phyloP scores from a whole-genome alignment of 2,888 invertebrate genomes.

The Strigamia transsilvanica region DNA sequence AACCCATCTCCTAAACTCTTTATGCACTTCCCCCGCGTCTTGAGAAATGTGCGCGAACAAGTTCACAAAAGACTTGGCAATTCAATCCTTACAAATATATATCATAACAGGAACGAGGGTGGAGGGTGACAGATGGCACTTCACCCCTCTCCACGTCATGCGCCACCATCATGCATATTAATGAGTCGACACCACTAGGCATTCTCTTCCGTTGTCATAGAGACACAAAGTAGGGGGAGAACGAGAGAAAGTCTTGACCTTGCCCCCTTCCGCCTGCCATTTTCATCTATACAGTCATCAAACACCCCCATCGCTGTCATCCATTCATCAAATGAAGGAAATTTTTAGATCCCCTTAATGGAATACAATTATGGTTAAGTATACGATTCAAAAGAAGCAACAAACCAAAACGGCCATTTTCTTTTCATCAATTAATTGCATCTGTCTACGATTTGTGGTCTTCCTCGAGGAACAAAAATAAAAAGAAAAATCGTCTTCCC shows the following conservation, averaged over 20 bases:
- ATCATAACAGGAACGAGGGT: slow-evolving; percentile 48
- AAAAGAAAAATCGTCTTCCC: background rate
- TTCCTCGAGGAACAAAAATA: background rate
- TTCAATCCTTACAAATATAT: slow-evolving; percentile 49
- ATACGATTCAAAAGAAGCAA: slow-evolving; percentile 41
- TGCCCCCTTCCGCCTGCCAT: slow-evolving; percentile 44
- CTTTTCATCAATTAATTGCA: slow-evolving; percentile 40
- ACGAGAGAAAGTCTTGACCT: slow-evolving; percentile 50
- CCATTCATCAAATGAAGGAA: slow-evolving; percentile 39
- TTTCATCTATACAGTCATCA: slow-evolving; percentile 46
- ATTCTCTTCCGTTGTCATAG: slow-evolving; percentile 33
- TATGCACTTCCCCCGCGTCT: background rate
- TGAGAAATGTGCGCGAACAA: slow-evolving; percentile 22
- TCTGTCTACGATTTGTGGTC: background rate
- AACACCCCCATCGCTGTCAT: slow-evolving; percentile 46
- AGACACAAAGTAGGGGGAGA: slow-evolving; percentile 48
- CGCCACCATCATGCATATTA: slow-evolving; percentile 46
- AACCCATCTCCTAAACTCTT: slow-evolving; percentile 24
- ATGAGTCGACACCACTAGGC: slow-evolving; percentile 39
- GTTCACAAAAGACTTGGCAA: slow-evolving; percentile 43
- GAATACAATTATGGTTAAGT: slow-evolving; percentile 47
- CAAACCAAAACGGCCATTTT: slow-evolving; percentile 49
- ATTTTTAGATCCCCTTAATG: slow-evolving; percentile 40
- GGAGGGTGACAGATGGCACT: slow-evolving; percentile 48
- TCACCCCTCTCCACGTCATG: slow-evolving; percentile 44